Percentiles rank a stretch among this genome's conserved stretches.
Conservation (phyloP, 2,113 vertebrate species). For the Felis chaus region DNA sequence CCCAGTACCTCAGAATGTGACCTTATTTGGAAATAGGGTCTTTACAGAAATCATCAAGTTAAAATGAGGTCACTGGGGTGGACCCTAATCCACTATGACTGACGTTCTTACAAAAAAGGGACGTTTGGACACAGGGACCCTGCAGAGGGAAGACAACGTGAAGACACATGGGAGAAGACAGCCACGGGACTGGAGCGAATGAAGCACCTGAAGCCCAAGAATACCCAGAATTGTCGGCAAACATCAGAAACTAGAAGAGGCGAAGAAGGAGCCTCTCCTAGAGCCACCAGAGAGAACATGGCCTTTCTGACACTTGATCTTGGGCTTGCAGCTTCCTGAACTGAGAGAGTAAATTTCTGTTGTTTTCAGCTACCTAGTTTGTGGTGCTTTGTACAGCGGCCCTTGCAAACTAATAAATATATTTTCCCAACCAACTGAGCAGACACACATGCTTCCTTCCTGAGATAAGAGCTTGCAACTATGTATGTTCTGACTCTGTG, state of each 20-base stretch:
- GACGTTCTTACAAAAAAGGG: not conserved
- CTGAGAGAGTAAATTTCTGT: not conserved
- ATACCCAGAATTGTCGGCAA: not conserved
- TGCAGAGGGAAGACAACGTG: not conserved
- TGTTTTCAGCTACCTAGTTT: not conserved
- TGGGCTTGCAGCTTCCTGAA: not conserved
- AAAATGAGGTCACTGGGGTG: constrained; percentile 22
- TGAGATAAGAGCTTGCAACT: not conserved
- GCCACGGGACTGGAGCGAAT: not conserved
- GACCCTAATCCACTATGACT: not conserved
- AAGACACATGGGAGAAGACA: constrained; percentile 6
- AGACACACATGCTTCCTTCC: not conserved
- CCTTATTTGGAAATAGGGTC: not conserved
- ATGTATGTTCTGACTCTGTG: not conserved
- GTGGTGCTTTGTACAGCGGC: not conserved
- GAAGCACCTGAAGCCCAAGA: not conserved
- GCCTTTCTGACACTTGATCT: not conserved
- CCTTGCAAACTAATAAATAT: not conserved
- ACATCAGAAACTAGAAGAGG: not conserved
- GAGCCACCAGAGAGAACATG: not conserved
- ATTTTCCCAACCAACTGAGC: not conserved
- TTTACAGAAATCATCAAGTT: constrained; percentile 39
- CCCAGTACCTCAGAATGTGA: constrained; percentile 7
- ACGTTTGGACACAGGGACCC: not conserved
- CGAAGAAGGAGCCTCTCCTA: not conserved